Percentiles rank a stretch among this genome's conserved stretches.
phyloP scores from a whole-genome alignment of 2,113 vertebrate species.

The human (Homo sapiens) region DNA sequence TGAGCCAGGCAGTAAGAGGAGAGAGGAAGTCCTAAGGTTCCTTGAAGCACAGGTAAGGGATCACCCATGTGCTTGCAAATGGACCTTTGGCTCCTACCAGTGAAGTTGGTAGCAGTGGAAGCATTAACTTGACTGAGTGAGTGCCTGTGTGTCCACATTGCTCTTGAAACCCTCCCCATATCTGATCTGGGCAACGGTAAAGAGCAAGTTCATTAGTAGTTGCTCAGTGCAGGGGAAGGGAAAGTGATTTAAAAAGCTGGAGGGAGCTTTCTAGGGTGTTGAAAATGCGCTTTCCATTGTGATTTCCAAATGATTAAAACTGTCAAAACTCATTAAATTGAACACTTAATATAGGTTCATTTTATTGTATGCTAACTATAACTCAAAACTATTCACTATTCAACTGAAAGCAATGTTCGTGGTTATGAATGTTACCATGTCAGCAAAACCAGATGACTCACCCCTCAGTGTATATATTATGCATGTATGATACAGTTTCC shows the following conservation, averaged over 20 bases:
- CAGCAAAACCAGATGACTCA: neutral
- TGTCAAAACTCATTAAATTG: neutral
- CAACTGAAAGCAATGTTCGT: neutral
- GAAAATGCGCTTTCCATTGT: accelerated
- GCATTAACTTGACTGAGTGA: too few species aligned
- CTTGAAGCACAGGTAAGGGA: neutral
- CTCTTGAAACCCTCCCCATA: accelerated
- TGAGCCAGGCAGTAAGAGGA: neutral
- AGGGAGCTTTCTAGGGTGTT: neutral
- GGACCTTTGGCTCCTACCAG: too few species aligned
- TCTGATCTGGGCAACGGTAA: too few species aligned
- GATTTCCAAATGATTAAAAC: neutral
- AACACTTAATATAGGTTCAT: neutral
- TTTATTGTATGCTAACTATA: neutral
- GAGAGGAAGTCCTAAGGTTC: accelerated
- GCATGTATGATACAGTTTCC: accelerated
- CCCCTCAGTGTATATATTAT: too few species aligned
- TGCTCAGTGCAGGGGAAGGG: neutral
- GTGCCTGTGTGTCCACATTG: accelerated
- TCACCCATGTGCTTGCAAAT: neutral
- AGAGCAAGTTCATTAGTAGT: neutral
- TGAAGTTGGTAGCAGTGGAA: neutral
- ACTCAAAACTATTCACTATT: neutral
- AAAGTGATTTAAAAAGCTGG: accelerated
- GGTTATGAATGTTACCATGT: neutral